Percentiles rank a stretch among this genome's conserved stretches.
Evolutionary conservation across 1,140 invertebrate species (phyloP).

Genomic region (Zaprionus davidi): DNA sequence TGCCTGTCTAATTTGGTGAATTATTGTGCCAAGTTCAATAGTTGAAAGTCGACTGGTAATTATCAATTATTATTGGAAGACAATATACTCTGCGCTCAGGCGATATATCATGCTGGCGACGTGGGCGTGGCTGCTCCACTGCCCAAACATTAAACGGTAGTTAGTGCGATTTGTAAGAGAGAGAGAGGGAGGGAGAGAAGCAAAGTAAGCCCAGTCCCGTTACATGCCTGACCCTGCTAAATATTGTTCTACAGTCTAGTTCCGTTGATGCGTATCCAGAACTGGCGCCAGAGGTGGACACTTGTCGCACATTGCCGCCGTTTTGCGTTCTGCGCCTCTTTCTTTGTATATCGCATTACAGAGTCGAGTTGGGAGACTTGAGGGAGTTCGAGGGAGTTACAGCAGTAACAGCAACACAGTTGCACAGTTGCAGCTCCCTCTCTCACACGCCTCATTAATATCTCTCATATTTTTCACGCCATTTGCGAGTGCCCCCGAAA

Average conservation of each 20-base stretch:
- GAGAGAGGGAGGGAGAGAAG: too few species aligned
- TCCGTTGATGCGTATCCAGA: constrained; percentile 47
- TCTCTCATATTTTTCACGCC: constrained; percentile 73
- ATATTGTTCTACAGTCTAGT: constrained; percentile 41
- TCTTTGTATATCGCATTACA: constrained; percentile 70
- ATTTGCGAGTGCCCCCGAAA: constrained; percentile 4
- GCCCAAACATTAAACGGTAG: constrained; percentile 75
- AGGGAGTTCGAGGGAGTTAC: constrained; percentile 15
- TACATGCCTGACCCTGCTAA: constrained; percentile 37
- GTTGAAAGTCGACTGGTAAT: constrained; percentile 47
- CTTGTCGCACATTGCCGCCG: constrained; percentile 69
- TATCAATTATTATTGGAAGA: constrained; percentile 62
- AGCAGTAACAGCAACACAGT: constrained; percentile 12
- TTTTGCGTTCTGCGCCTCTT: constrained; percentile 60
- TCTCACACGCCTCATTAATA: constrained; percentile 70
- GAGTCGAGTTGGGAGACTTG: not conserved
- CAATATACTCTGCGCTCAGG: not conserved
- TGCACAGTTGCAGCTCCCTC: constrained; percentile 19
- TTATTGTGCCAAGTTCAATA: constrained; percentile 58
- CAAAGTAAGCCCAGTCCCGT: too few species aligned
- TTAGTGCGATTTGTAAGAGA: constrained; percentile 59
- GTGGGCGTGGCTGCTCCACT: constrained; percentile 39
- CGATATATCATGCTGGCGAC: not conserved
- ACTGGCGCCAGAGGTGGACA: constrained; percentile 77
- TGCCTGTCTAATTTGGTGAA: constrained; percentile 77